These are phyloP conservation scores for Epinephelus fuscoguttatus DNA, from an alignment of 2,113 vertebrate genomes.

Conservation along the genomic window DNA sequence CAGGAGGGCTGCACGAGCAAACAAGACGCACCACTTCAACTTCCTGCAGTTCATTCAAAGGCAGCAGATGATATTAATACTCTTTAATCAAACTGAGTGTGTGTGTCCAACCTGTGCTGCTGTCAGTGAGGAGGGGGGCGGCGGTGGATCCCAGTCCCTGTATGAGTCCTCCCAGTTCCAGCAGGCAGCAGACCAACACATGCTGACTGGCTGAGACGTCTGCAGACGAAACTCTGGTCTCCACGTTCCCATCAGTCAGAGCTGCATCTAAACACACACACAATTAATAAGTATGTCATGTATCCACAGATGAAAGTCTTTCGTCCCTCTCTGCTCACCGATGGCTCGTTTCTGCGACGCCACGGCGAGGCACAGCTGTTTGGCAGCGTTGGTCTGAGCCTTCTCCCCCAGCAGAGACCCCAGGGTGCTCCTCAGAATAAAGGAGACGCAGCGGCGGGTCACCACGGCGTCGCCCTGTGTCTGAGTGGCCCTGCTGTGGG, in stretches of 20 bases:
- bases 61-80: no score
- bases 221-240: slow-evolving; percentile 81
- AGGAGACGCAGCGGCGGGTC: slow-evolving; percentile 89
- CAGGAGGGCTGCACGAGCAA: slow-evolving; percentile 83
- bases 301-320: no score
- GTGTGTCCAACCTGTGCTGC: slow-evolving; percentile 85
- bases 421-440: slow-evolving; percentile 90
- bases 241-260: slow-evolving; percentile 87
- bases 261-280: slow-evolving; percentile 81
- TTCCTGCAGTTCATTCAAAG: background rate
- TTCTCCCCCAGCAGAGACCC: slow-evolving; percentile 94
- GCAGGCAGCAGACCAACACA: slow-evolving; percentile 89
- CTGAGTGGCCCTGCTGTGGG: slow-evolving; percentile 87
- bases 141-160: slow-evolving; percentile 88
- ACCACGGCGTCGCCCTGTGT: slow-evolving; percentile 85
- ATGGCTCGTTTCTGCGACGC: slow-evolving; percentile 88
- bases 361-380: slow-evolving; percentile 89
- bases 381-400: slow-evolving; percentile 92
- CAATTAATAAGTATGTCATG: background rate
- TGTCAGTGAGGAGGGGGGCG: slow-evolving; percentile 90
- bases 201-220: slow-evolving; percentile 88
- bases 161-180: slow-evolving; percentile 92
- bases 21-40: background rate
- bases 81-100: background rate
- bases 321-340: slow-evolving; percentile 81